Conservation (phyloP, 1,140 invertebrate species). For the Chironomus tepperi region DNA sequence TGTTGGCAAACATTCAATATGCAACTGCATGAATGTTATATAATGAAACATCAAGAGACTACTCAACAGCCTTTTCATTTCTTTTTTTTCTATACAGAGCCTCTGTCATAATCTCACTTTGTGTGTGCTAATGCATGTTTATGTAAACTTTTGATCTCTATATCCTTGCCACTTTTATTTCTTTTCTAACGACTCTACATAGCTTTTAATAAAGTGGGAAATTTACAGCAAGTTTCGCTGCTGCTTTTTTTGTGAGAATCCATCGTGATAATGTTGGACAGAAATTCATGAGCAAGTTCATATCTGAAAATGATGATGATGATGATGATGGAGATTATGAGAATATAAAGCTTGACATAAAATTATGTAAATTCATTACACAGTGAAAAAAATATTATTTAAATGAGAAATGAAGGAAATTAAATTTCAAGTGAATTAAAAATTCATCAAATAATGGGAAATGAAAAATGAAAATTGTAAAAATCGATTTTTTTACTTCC, state of each 20-base stretch:
- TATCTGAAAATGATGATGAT: too few species aligned
- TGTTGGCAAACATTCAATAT: slow-evolving; percentile 8
- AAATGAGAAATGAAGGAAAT: not conserved
- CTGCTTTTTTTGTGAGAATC: not conserved
- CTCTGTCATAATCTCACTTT: slow-evolving; percentile 1
- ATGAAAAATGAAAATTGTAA: too few species aligned
- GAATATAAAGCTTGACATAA: too few species aligned
- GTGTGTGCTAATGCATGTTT: not conserved
- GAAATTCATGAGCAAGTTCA: too few species aligned
- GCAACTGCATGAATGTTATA: not conserved
- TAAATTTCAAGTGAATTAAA: not conserved
- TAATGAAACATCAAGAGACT: not conserved
- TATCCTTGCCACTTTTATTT: not conserved
- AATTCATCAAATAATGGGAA: too few species aligned
- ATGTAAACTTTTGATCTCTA: slow-evolving; percentile 3
- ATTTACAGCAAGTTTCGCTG: not conserved
- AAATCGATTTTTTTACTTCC: too few species aligned
- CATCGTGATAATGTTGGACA: not conserved
- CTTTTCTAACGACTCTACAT: not conserved
- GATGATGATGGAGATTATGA: too few species aligned
- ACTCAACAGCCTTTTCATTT: not conserved
- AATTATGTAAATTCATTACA: too few species aligned
- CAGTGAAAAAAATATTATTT: not conserved
- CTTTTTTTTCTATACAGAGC: not conserved
- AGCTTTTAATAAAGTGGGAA: slow-evolving; percentile 1